These are phyloP conservation scores for Ardeotis arabs DNA, from an alignment of 2,113 vertebrate genomes.

Conservation along the genomic window DNA sequence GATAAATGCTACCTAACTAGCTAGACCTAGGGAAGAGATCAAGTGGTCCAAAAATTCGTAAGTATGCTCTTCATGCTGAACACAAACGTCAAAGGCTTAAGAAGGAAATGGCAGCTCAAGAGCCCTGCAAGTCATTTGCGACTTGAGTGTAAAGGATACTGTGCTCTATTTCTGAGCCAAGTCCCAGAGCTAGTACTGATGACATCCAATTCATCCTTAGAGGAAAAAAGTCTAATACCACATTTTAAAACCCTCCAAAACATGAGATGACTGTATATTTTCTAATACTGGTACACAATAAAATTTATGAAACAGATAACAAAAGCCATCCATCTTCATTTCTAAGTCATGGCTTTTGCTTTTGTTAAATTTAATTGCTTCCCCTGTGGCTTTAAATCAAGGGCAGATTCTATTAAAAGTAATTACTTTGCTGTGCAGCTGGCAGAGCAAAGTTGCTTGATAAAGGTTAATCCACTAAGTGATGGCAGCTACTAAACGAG, in stretches of 20 bases:
- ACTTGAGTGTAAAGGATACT: not conserved
- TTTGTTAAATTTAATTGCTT: slow-evolving; percentile 66
- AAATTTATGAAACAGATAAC: slow-evolving; percentile 35
- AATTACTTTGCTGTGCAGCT: slow-evolving; percentile 61
- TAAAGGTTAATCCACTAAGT: slow-evolving; percentile 68
- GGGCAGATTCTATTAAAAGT: slow-evolving; percentile 60
- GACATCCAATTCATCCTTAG: not conserved
- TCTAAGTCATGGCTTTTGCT: slow-evolving; percentile 57
- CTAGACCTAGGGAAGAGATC: not conserved
- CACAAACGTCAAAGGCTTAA: not conserved
- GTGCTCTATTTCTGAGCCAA: not conserved
- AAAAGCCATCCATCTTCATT: slow-evolving; percentile 63
- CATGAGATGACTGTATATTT: not conserved
- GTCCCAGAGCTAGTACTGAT: not conserved
- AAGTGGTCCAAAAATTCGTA: not conserved
- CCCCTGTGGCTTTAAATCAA: slow-evolving; percentile 60
- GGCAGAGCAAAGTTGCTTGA: slow-evolving; percentile 52
- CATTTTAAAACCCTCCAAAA: not conserved
- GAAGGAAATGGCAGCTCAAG: not conserved
- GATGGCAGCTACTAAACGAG: slow-evolving; percentile 55
- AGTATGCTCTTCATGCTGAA: not conserved
- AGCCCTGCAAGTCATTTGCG: not conserved
- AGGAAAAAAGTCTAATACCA: not conserved
- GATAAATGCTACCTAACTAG: not conserved
- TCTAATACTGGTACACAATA: not conserved